Conservation (phyloP, 2,888 invertebrate genomes). For the Agriopis aurantiaria region DNA sequence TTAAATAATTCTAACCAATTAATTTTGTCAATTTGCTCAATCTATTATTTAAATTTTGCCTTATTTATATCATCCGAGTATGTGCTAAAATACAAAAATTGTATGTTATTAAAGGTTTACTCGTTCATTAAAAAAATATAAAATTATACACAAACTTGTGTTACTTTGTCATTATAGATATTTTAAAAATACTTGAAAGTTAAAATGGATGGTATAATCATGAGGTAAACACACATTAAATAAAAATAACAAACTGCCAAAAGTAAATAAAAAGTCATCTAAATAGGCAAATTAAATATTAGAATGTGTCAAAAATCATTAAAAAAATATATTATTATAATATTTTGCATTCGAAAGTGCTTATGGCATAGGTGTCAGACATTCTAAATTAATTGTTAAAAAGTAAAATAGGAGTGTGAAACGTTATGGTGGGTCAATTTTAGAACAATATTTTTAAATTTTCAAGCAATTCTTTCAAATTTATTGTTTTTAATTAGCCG, state of each 20-base stretch:
- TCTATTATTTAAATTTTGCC: conserved; percentile 20
- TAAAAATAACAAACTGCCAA: conserved; percentile 63
- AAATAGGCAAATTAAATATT: conserved; percentile 41
- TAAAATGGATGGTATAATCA: conserved; percentile 9
- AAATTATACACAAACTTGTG: no score
- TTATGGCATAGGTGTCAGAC: conserved; percentile 50
- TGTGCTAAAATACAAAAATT: no score
- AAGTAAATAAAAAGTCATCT: conserved; percentile 50
- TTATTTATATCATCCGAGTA: conserved; percentile 14
- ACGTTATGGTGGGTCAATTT: conserved; percentile 72
- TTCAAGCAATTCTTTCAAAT: background rate
- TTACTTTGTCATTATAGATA: background rate
- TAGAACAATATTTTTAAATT: conserved; percentile 51
- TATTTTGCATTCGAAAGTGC: conserved; percentile 48
- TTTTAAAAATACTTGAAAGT: background rate
- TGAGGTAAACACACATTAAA: conserved; percentile 7
- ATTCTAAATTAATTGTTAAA: conserved; percentile 74
- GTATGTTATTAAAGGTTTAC: no score
- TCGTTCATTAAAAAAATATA: no score
- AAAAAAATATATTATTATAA: conserved; percentile 20
- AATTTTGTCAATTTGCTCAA: conserved; percentile 43
- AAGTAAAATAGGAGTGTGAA: conserved; percentile 40
- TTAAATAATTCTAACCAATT: background rate
- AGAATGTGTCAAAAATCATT: conserved; percentile 61
- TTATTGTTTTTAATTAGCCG: conserved; percentile 1